A percentile compares a stretch with the other conserved stretches of the same genome.
phyloP scores from a whole-genome alignment of 2,113 vertebrate genomes.

The Paradoxurus hermaphroditus region DNA sequence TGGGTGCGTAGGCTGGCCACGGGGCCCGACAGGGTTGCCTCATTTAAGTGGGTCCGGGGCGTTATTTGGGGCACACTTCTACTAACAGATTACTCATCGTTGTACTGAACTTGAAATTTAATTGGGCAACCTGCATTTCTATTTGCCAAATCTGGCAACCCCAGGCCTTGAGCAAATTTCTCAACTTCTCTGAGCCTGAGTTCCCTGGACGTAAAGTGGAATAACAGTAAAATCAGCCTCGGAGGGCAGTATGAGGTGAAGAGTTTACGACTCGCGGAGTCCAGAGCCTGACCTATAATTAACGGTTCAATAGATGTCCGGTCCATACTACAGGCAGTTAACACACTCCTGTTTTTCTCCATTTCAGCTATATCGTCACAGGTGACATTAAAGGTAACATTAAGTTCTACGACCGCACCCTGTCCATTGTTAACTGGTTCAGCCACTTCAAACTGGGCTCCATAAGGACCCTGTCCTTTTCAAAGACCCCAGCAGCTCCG shows the following conservation, averaged over 20 bases:
- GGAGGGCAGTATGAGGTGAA: accelerated
- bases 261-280: accelerated
- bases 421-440: slow-evolving; percentile 83
- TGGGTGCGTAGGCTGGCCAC: accelerated
- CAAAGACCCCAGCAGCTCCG: slow-evolving; percentile 68
- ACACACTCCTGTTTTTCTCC: background rate
- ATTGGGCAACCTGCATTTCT: background rate
- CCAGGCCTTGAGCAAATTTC: background rate
- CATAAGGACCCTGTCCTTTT: slow-evolving; percentile 90
- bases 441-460: slow-evolving; percentile 83
- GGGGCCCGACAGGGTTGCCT: accelerated
- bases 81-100: background rate
- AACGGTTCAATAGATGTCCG: accelerated
- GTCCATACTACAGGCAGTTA: accelerated
- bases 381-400: slow-evolving; percentile 88
- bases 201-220: background rate
- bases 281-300: background rate
- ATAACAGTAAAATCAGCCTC: background rate
- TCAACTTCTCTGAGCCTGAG: background rate
- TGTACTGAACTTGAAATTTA: background rate
- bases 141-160: background rate
- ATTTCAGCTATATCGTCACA: slow-evolving; percentile 88
- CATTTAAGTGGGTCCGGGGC: too few species aligned
- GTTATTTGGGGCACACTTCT: background rate
- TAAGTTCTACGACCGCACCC: slow-evolving; percentile 87